Evolutionary conservation across 2,888 invertebrate species (phyloP).

Genomic region (Enoplolaimus lenunculus): DNA sequence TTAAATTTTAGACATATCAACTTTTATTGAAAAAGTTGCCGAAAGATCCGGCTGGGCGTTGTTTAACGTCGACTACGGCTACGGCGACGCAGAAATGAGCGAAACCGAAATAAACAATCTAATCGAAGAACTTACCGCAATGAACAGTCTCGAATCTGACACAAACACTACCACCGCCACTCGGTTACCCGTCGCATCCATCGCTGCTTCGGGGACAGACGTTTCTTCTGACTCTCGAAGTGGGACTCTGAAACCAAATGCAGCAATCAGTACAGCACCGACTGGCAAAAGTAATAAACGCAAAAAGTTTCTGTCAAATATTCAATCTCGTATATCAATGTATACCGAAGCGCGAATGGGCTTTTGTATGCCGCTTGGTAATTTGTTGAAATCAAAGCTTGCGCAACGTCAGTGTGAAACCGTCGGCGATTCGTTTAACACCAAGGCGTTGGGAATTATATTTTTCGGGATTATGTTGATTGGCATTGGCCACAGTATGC

Average conservation of each 20-base stretch:
- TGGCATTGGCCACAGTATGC: constrained; percentile 40
- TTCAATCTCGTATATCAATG: not conserved
- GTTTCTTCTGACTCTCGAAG: not conserved
- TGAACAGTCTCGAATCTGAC: not conserved
- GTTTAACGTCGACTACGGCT: not conserved
- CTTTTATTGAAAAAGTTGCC: not conserved
- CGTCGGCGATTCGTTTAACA: constrained; percentile 27
- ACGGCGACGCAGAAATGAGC: not conserved
- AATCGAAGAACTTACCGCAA: not conserved
- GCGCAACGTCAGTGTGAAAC: not conserved
- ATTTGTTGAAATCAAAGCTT: not conserved
- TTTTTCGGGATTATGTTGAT: constrained; percentile 37
- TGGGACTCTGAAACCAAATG: too few species aligned
- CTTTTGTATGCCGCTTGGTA: constrained; percentile 11
- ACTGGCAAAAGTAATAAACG: too few species aligned
- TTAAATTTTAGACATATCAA: not conserved
- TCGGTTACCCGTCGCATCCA: too few species aligned
- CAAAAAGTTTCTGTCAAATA: not conserved
- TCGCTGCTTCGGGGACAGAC: not conserved
- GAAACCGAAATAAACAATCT: not conserved
- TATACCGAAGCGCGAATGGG: not conserved
- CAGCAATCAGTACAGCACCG: too few species aligned
- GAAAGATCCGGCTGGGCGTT: not conserved
- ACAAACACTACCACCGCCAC: not conserved
- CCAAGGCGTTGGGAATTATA: constrained; percentile 36